Conservation (phyloP, 2,888 invertebrate species). For the Limnephilus marmoratus region DNA sequence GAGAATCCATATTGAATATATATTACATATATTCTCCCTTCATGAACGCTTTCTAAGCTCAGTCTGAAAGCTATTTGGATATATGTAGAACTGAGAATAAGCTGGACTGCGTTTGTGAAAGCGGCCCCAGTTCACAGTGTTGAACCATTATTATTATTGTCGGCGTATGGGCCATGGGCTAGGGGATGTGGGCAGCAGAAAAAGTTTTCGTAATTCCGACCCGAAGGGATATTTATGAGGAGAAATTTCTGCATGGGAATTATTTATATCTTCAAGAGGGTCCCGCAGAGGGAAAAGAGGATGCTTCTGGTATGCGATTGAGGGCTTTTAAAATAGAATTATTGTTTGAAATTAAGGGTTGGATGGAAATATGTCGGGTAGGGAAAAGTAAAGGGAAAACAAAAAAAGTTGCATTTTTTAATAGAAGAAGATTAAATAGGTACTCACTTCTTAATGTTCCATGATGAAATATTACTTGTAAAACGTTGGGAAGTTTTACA, state of each 20-base stretch:
- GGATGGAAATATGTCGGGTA: neutral
- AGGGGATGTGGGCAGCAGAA: slow-evolving; percentile 18
- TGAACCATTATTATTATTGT: neutral
- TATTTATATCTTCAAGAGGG: slow-evolving; percentile 40
- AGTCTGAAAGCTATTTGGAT: no score
- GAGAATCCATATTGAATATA: no score
- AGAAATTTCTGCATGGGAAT: slow-evolving; percentile 33
- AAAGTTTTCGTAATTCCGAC: slow-evolving; percentile 19
- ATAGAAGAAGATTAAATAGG: neutral
- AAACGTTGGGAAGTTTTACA: neutral
- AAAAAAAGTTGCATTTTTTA: neutral
- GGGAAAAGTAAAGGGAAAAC: neutral
- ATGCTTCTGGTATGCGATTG: slow-evolving; percentile 10
- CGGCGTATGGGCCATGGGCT: neutral
- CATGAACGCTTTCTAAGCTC: no score
- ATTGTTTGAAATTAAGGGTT: neutral
- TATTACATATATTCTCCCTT: no score
- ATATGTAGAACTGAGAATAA: neutral
- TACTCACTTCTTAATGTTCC: neutral
- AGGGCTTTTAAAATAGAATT: neutral
- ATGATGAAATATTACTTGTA: neutral
- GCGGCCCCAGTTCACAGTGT: neutral
- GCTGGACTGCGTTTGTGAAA: neutral
- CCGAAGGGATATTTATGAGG: slow-evolving; percentile 43
- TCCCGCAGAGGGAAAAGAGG: neutral